phyloP scores from a whole-genome alignment of 1,140 invertebrate genomes.

The Euglossa dilemma region DNA sequence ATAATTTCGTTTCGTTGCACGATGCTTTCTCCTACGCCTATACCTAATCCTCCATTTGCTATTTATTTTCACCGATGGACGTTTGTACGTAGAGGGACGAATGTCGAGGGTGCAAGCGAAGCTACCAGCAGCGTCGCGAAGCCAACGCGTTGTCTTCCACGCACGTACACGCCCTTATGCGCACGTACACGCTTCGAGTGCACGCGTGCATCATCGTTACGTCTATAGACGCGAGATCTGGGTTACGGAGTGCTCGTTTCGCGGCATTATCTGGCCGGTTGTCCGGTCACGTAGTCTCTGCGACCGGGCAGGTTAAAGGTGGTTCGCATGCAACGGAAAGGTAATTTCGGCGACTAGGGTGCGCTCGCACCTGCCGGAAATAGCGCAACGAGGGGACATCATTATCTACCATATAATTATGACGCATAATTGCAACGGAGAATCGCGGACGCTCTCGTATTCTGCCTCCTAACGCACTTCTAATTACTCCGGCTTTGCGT shows the following conservation, averaged over 20 bases:
- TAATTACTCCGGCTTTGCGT: conserved; percentile 8
- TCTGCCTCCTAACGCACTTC: conserved; percentile 15
- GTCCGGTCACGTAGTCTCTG: conserved; percentile 63
- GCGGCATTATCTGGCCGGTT: conserved; percentile 50
- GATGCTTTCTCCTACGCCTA: too few species aligned
- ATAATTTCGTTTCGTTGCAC: conserved; percentile 5
- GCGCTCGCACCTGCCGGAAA: conserved; percentile 54
- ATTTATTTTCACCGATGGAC: too few species aligned
- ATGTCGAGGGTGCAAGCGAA: not conserved
- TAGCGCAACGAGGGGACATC: conserved; percentile 38
- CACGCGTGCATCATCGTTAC: not conserved
- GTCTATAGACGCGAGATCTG: conserved; percentile 39
- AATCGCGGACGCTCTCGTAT: conserved; percentile 27
- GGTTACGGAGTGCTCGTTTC: conserved; percentile 58
- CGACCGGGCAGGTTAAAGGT: conserved; percentile 35
- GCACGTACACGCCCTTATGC: conserved; percentile 8
- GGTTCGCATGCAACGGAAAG: conserved; percentile 29
- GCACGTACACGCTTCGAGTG: not conserved
- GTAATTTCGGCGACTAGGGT: conserved; percentile 46
- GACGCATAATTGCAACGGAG: conserved; percentile 41
- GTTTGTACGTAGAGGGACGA: too few species aligned
- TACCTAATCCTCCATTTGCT: too few species aligned
- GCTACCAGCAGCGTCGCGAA: conserved; percentile 10
- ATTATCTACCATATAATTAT: conserved; percentile 64
- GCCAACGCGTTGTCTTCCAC: conserved; percentile 45